Evolutionary conservation across 1,140 invertebrate species (phyloP).

Genomic region (Drosophila suzukii): DNA sequence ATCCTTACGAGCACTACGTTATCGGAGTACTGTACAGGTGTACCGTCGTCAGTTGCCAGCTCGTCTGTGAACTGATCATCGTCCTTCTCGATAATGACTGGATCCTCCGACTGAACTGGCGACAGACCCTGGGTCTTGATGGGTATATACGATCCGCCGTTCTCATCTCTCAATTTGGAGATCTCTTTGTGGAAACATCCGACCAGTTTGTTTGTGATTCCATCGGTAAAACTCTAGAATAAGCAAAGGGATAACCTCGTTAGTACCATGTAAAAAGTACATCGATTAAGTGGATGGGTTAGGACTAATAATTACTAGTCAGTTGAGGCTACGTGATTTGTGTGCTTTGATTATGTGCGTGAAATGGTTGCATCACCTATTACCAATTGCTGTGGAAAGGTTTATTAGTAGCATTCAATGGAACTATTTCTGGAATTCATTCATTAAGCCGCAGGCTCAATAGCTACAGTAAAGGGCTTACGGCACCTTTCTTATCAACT

Average conservation of each 20-base stretch:
- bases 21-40: conserved; percentile 85
- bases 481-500: conserved; percentile 29
- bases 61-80: conserved; percentile 16
- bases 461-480: conserved; percentile 25
- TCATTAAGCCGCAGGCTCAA: conserved; percentile 31
- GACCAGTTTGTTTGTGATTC: conserved; percentile 97
- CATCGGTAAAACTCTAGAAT: conserved; percentile 95
- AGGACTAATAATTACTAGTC: conserved; percentile 21
- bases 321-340: conserved; percentile 13
- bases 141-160: conserved; percentile 48
- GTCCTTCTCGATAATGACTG: conserved; percentile 28
- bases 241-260: not conserved
- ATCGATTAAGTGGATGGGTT: not conserved
- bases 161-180: conserved; percentile 55
- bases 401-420: conserved; percentile 19
- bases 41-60: conserved; percentile 56
- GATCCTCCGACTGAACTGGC: conserved; percentile 43
- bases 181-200: conserved; percentile 87
- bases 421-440: conserved; percentile 3
- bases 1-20: conserved; percentile 94
- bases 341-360: conserved; percentile 15
- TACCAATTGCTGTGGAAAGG: conserved; percentile 7
- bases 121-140: conserved; percentile 50
- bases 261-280: not conserved
- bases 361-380: conserved; percentile 15